These are phyloP conservation scores for Keiferia lycopersicella DNA, from an alignment of 2,888 invertebrate genomes.

Conservation along the genomic window DNA sequence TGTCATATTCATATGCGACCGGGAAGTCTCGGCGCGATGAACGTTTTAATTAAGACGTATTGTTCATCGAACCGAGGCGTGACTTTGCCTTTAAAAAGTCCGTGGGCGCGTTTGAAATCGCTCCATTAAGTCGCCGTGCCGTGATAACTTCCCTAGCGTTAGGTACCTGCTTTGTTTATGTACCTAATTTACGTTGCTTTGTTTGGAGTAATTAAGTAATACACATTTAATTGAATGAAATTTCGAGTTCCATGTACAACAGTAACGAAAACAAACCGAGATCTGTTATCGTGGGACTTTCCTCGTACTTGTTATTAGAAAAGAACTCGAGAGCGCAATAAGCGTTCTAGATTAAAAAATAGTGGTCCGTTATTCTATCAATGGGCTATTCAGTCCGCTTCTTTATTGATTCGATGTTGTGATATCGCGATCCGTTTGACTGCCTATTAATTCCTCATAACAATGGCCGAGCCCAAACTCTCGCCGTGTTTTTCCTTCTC, in stretches of 20 bases:
- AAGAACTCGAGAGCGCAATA: conserved; percentile 42
- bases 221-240: conserved; percentile 25
- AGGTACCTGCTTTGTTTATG: conserved; percentile 26
- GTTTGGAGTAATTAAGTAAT: conserved; percentile 27
- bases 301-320: conserved; percentile 33
- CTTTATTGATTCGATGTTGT: conserved; percentile 69
- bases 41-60: conserved; percentile 75
- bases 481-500: conserved; percentile 62
- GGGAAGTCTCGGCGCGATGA: conserved; percentile 51
- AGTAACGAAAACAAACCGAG: conserved; percentile 20
- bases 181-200: conserved; percentile 30
- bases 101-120: conserved; percentile 54
- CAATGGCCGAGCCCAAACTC: conserved; percentile 58
- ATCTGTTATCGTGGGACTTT: conserved; percentile 20
- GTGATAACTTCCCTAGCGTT: conserved; percentile 49
- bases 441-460: conserved; percentile 67
- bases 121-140: conserved; percentile 55
- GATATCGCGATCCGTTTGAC: conserved; percentile 64
- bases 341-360: conserved; percentile 53
- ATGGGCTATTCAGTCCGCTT: conserved; percentile 59
- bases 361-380: conserved; percentile 61
- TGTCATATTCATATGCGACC: conserved; percentile 45
- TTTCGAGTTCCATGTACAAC: conserved; percentile 19
- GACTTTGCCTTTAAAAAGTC: conserved; percentile 70
- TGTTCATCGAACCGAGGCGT: conserved; percentile 65